Conservation (phyloP, 1,140 invertebrate species). For the Drosophila tani region DNA sequence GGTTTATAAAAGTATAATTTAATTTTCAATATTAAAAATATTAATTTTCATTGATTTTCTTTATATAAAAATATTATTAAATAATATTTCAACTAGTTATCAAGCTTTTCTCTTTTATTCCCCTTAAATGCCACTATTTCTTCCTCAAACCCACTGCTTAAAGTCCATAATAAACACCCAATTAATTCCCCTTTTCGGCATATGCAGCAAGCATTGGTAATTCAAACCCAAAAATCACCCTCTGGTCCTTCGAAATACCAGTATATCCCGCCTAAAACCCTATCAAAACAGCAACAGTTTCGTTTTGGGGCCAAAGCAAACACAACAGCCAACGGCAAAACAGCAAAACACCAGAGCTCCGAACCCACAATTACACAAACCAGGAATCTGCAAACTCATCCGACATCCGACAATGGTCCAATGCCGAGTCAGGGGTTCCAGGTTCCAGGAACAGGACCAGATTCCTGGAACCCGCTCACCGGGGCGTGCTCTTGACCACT, state of each 20-base stretch:
- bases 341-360: constrained; percentile 7
- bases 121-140: background rate
- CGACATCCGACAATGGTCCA: background rate
- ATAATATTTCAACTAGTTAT: too few species aligned
- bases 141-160: background rate
- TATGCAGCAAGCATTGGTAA: constrained; percentile 2
- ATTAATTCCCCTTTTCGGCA: constrained; percentile 9
- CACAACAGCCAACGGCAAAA: constrained; percentile 15
- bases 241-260: background rate
- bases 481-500: constrained; percentile 47
- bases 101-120: too few species aligned
- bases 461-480: constrained; percentile 12
- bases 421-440: constrained; percentile 21
- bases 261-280: constrained; percentile 7
- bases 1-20: too few species aligned
- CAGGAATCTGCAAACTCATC: constrained; percentile 44
- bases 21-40: too few species aligned
- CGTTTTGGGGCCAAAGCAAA: constrained; percentile 14
- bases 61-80: too few species aligned
- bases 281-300: constrained; percentile 43
- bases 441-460: background rate
- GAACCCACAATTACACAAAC: constrained; percentile 42
- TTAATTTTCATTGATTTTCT: too few species aligned
- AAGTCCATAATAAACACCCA: constrained; percentile 2
- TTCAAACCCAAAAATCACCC: background rate